phyloP scores from a whole-genome alignment of 2,797 vertebrate genomes.

The Channallabes apus region DNA sequence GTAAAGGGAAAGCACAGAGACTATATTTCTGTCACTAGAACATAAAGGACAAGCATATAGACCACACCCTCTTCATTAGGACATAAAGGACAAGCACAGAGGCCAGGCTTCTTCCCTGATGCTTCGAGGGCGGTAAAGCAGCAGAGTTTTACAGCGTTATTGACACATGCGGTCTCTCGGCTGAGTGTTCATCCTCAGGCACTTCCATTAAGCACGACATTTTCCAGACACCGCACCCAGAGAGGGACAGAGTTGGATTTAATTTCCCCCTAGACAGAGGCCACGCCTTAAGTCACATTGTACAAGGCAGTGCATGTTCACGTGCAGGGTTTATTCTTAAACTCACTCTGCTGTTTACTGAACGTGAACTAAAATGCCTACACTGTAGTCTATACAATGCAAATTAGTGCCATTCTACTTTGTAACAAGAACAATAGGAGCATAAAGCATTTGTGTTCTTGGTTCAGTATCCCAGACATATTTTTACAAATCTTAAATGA shows the following conservation, averaged over 20 bases:
- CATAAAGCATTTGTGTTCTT: background rate
- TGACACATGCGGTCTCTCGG: conserved; percentile 46
- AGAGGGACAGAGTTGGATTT: conserved; percentile 45
- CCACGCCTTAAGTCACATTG: background rate
- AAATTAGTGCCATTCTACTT: background rate
- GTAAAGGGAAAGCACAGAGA: background rate
- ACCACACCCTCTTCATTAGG: background rate
- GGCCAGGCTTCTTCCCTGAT: background rate
- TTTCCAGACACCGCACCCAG: conserved; percentile 20
- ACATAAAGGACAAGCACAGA: background rate
- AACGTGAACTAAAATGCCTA: background rate
- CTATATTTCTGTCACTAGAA: background rate
- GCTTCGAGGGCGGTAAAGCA: conserved; percentile 28
- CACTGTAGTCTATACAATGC: background rate
- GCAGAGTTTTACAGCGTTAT: conserved; percentile 50
- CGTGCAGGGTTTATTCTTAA: background rate
- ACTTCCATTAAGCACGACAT: conserved; percentile 46
- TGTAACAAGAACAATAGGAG: background rate
- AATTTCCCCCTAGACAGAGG: conserved; percentile 43
- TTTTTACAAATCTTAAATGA: background rate
- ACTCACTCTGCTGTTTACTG: background rate
- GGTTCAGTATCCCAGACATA: background rate
- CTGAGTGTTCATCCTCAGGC: conserved; percentile 51
- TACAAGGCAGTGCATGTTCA: background rate
- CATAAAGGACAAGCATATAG: too few species aligned